Evolutionary conservation across 2,113 vertebrate species (phyloP).

Genomic region (Silurus asotus): DNA sequence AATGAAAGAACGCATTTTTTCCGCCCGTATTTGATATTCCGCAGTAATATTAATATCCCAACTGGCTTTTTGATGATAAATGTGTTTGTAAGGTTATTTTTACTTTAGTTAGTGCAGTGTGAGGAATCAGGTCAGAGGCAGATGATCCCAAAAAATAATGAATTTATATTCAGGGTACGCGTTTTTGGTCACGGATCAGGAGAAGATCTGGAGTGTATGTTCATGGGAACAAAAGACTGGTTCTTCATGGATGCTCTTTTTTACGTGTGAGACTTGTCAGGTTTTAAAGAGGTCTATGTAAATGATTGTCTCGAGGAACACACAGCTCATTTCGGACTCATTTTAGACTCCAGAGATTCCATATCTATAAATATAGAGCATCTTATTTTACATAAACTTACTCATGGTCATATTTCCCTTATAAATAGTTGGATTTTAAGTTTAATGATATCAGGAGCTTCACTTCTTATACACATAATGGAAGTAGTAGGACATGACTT

Average conservation of each 20-base stretch:
- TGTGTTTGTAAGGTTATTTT: conserved; percentile 15
- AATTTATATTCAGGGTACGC: not conserved
- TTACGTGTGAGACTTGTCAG: not conserved
- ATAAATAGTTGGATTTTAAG: not conserved
- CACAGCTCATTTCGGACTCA: too few species aligned
- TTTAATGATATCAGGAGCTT: too few species aligned
- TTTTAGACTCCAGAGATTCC: too few species aligned
- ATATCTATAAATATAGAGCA: too few species aligned
- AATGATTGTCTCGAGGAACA: not conserved
- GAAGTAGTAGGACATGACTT: too few species aligned
- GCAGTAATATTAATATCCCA: conserved; percentile 27
- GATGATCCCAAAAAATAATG: not conserved
- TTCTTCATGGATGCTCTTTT: not conserved
- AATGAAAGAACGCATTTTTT: conserved; percentile 22
- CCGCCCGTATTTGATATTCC: conserved; percentile 31
- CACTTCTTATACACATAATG: too few species aligned
- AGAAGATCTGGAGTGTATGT: not conserved
- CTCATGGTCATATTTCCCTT: not conserved
- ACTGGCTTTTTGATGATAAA: conserved; percentile 38
- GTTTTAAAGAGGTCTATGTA: not conserved
- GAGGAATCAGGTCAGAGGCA: conserved; percentile 18
- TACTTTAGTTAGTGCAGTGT: not conserved
- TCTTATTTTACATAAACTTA: not conserved
- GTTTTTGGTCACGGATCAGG: not conserved
- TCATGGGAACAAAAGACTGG: not conserved